These are phyloP conservation scores for Torymus auratus DNA, from an alignment of 2,888 invertebrate genomes.

Conservation along the genomic window DNA sequence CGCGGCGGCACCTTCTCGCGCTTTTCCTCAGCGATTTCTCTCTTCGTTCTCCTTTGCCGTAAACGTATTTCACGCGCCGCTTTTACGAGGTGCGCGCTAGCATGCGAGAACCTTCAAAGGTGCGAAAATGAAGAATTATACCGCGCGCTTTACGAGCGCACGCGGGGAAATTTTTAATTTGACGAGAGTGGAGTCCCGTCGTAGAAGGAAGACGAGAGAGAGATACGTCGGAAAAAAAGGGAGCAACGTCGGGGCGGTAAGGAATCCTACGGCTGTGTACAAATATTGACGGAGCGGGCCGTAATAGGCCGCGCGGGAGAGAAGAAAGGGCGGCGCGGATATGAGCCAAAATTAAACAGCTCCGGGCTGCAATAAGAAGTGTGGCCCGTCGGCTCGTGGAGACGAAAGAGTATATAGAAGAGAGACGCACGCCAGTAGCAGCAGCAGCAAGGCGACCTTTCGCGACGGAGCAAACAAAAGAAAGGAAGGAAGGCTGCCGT, in stretches of 20 bases:
- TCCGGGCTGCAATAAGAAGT: conserved; percentile 54
- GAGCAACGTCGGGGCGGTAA: not conserved
- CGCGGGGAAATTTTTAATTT: not conserved
- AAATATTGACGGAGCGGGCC: conserved; percentile 30
- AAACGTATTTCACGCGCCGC: conserved; percentile 32
- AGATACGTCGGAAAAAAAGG: not conserved
- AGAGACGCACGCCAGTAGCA: no score
- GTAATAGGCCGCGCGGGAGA: not conserved
- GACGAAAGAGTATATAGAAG: no score
- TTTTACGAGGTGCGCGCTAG: not conserved
- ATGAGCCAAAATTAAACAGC: conserved; percentile 51
- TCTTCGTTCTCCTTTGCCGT: not conserved
- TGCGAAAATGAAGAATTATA: conserved; percentile 49
- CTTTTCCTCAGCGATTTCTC: not conserved
- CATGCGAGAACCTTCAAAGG: conserved; percentile 1
- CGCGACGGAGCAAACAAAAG: conserved; percentile 31
- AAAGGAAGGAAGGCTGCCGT: conserved; percentile 31
- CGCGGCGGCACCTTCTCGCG: not conserved
- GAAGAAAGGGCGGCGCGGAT: not conserved
- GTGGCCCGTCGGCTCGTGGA: conserved; percentile 30
- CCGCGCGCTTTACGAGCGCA: not conserved
- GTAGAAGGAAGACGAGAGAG: not conserved
- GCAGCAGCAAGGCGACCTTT: no score
- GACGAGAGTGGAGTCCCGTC: no score
- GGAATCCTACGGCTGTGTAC: not conserved